Base-by-base conservation (phyloP, 2,113 vertebrate genomes). In the Grantiella picta region DNA sequence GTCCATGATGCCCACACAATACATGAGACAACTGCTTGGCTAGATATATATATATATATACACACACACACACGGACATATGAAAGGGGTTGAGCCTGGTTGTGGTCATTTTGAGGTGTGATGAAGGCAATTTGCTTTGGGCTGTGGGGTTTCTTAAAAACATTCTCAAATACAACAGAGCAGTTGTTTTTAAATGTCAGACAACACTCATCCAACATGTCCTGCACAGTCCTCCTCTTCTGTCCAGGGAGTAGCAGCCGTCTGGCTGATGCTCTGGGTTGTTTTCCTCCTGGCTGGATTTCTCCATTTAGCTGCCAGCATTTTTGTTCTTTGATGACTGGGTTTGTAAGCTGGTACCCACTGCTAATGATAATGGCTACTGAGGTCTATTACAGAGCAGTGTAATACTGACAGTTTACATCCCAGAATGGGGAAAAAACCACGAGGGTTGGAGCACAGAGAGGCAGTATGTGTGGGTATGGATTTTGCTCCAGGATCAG, bases 261-360 rank as follows among this genome's bases (percentile, higher is more conserved):
- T 85, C 95, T 97, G 84, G 91, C 91, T 93, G 93, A 94, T 89
- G 69, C 96, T 96, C 80, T 11, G 82, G 87, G 94, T 95, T 93
- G 84, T 95, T 96, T 97, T 96, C 92, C 90, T 97, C 70, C 95
- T 97, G 96, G 96, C 95, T 95, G 87, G 69, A 86, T 92, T 95
- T 83, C 52, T 85, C 21, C 0, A 42, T 79, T 94, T 91, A 90
- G 94, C 96, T 97, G 97, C 96, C 96, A 97, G 95, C 92, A 94
- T 86, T 94, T 96, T 89, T 96, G 96, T 75, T 95, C 94, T 96
- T 95, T 94, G 92, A 96, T 96, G 88, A 60, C 90, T 91, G 89
- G 68, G 82, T 85, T 94, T 96, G 84, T 94, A 93, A 96, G 87
- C 96, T 96, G 97, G 94, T 97, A 96, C 94, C 95, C 90, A 94